These are phyloP conservation scores for Rallus crepitans DNA, from an alignment of 2,797 vertebrate species.

Conservation along the genomic window DNA sequence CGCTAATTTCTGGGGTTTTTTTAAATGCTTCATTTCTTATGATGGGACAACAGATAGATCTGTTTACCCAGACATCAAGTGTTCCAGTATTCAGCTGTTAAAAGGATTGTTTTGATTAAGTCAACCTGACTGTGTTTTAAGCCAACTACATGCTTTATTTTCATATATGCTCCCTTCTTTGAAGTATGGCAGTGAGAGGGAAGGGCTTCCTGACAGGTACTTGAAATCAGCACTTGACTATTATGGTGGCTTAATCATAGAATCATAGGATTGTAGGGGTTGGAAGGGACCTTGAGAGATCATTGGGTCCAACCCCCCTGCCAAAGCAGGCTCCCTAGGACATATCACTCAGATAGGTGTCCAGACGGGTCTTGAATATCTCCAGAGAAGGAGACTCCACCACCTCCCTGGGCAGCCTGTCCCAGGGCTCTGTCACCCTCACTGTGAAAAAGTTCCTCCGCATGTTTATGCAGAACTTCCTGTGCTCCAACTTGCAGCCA, in stretches of 20 bases:
- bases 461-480: too few species aligned
- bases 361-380: too few species aligned
- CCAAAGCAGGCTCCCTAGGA: too few species aligned
- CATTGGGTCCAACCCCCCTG: too few species aligned
- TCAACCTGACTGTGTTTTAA: neutral
- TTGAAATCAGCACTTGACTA: neutral
- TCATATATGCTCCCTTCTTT: neutral
- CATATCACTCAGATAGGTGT: too few species aligned
- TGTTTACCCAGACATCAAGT: neutral
- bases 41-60: neutral
- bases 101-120: neutral
- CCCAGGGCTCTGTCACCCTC: too few species aligned
- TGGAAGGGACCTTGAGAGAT: too few species aligned
- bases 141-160: neutral
- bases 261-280: too few species aligned
- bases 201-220: neutral
- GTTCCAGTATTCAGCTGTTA: neutral
- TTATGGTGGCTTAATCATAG: neutral
- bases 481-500: too few species aligned
- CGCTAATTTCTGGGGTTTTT: accelerated
- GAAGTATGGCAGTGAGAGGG: neutral
- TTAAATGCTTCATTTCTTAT: neutral
- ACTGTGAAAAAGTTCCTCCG: too few species aligned
- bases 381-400: too few species aligned
- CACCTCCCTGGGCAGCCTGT: too few species aligned